These are phyloP conservation scores for Alentia gelatinosa DNA, from an alignment of 2,888 invertebrate species.

Conservation along the genomic window DNA sequence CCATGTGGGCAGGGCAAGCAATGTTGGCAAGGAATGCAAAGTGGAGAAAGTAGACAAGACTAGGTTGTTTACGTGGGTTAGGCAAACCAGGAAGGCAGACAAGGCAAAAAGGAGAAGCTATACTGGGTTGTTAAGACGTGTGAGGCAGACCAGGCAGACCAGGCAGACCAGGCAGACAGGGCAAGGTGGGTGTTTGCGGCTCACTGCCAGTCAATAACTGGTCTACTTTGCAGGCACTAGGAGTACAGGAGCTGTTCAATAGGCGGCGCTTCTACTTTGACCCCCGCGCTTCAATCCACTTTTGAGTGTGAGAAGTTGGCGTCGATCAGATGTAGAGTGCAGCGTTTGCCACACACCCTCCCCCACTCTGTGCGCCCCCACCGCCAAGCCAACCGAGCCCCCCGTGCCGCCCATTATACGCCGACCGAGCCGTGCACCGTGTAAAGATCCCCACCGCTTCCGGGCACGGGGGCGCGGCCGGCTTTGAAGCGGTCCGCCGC, in stretches of 20 bases:
- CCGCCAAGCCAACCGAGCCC: background rate
- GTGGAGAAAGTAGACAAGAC: no score
- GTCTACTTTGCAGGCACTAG: no score
- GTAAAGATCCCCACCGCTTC: background rate
- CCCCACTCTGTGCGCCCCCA: background rate
- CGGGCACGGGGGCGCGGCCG: background rate
- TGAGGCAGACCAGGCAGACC: no score
- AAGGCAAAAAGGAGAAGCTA: no score
- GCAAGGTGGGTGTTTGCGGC: no score
- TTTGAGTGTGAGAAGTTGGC: background rate
- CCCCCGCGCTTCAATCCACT: background rate
- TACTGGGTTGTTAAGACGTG: no score
- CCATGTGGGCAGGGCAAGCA: no score
- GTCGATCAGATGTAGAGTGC: background rate
- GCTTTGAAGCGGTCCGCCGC: background rate
- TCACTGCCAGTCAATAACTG: no score
- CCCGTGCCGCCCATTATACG: background rate
- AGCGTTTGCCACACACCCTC: background rate
- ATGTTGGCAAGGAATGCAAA: no score
- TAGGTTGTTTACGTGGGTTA: no score
- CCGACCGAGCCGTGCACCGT: background rate
- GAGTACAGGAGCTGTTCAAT: background rate
- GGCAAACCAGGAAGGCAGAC: no score
- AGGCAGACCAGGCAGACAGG: no score
- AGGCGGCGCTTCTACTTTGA: background rate